A percentile compares a stretch with the other conserved stretches of the same genome.
phyloP scores from a whole-genome alignment of 2,888 invertebrate genomes.

The Drosophila austrosaltans region DNA sequence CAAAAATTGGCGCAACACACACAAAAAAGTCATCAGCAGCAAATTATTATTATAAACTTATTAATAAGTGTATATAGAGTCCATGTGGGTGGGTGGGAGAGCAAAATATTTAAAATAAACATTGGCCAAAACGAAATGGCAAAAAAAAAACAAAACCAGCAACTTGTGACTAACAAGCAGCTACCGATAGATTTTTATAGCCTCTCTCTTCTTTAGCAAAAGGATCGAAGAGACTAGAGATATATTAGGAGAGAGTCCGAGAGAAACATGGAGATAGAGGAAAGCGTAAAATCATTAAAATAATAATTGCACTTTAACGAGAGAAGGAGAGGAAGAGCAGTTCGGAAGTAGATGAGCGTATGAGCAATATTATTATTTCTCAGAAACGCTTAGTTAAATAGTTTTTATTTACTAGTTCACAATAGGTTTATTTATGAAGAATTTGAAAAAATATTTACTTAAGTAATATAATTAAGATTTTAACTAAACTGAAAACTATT shows the following conservation, averaged over 20 bases:
- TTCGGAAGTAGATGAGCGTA: background rate
- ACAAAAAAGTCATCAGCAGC: slow-evolving; percentile 37
- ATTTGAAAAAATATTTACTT: no score
- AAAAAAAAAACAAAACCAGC: slow-evolving; percentile 38
- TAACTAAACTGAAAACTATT: background rate
- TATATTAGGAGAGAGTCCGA: no score
- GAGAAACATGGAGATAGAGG: no score
- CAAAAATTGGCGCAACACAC: slow-evolving; percentile 29
- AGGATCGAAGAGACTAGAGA: background rate
- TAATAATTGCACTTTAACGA: no score
- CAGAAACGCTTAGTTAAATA: background rate
- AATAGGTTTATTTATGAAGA: background rate
- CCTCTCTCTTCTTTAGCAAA: background rate
- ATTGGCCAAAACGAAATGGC: slow-evolving; percentile 47
- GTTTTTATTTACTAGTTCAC: background rate
- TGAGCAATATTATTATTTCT: background rate
- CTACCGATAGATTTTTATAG: slow-evolving; percentile 48
- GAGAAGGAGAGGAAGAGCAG: background rate
- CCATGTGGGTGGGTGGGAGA: slow-evolving; percentile 10
- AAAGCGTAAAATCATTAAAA: no score
- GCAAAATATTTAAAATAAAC: slow-evolving; percentile 62
- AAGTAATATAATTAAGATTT: background rate
- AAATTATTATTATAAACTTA: slow-evolving; percentile 71
- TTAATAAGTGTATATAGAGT: slow-evolving; percentile 70
- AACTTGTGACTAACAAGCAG: slow-evolving; percentile 71